These are phyloP conservation scores for Hypsibius dujardini DNA, from an alignment of 1,140 invertebrate species.

Conservation along the genomic window DNA sequence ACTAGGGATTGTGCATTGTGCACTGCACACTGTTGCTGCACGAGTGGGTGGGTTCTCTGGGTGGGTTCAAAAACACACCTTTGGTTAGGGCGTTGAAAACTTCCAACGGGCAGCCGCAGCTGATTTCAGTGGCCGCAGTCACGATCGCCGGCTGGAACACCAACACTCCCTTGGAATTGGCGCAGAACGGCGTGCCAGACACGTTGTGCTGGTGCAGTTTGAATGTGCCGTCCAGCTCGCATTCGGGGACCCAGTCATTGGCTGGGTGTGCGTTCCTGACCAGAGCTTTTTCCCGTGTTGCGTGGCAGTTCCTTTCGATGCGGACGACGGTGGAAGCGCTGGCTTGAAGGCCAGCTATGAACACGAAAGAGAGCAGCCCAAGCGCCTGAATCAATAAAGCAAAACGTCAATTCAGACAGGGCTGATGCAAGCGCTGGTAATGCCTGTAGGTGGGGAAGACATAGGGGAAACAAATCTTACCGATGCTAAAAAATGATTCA, in stretches of 20 bases:
- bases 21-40: too few relatives aligned
- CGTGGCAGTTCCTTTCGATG: neutral
- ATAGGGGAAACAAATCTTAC: too few relatives aligned
- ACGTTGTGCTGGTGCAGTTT: neutral
- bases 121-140: neutral
- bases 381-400: too few relatives aligned
- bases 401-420: too few relatives aligned
- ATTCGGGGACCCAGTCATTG: neutral
- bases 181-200: neutral
- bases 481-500: too few relatives aligned
- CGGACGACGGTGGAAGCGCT: too few relatives aligned
- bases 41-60: too few relatives aligned
- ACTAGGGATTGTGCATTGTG: too few relatives aligned
- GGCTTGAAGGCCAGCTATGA: too few relatives aligned
- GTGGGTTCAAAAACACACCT: neutral
- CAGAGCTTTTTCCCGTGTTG: constrained; percentile 2
- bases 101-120: neutral
- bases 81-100: neutral
- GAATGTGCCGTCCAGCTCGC: neutral
- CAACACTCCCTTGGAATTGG: neutral
- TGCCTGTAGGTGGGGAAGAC: too few relatives aligned
- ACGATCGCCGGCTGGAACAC: neutral
- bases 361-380: too few relatives aligned
- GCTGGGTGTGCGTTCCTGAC: neutral
- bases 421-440: too few relatives aligned